Base-by-base conservation (phyloP, 2,888 invertebrate species). In the Yponomeuta malinellus region DNA sequence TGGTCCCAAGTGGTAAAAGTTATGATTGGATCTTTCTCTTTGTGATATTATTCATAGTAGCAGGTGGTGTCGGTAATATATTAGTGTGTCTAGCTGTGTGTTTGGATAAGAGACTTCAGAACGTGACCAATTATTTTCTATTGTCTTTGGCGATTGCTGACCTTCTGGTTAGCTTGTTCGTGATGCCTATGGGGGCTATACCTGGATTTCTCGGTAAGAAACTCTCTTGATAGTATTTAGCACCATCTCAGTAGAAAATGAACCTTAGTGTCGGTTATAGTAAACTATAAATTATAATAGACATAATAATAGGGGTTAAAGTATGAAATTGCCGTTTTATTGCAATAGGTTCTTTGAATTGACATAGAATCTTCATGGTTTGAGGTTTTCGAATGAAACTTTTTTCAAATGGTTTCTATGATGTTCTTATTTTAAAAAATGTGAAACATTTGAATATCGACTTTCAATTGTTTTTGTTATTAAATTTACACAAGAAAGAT, bases 171-270 rank as follows among this genome's bases (percentile, higher is more conserved):
- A 98, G 97, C 81, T 89, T 98, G 74, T 96, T 98, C 81, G 98
- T 98, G 72, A 99, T 99, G 98, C 98, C 98, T 4, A 94, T 98
- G 85, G 97, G 97, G 73, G 98, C 98, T 63, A 96, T 98, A 78
- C 97, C 97, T 48, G 98, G 98, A 82, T 97, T 98, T 89, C 93
- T 97, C 81, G 98, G 98, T 98, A 86, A 96, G 96, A 83, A 43
- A 43, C 43, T 8, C 43, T 43, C 43, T 43, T 43, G 8, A 8
- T 5, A 43, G 5, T 43, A 43, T 43, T 43, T 8, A 43, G 9
- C 43, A 43, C 5, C 43, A 8, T 43, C 8, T 43, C 8, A 43
- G 43, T 43, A 12, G 4, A 59, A 59, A 59, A 59, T 59, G 52
- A 59, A 59, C 52, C 52, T 59, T 59, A 12, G 1, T 3, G 12